Evolutionary conservation across 2,113 vertebrate species (phyloP), one percentile per base, ranked within the genome.

Genomic region (Phylloscopus trochilus): DNA sequence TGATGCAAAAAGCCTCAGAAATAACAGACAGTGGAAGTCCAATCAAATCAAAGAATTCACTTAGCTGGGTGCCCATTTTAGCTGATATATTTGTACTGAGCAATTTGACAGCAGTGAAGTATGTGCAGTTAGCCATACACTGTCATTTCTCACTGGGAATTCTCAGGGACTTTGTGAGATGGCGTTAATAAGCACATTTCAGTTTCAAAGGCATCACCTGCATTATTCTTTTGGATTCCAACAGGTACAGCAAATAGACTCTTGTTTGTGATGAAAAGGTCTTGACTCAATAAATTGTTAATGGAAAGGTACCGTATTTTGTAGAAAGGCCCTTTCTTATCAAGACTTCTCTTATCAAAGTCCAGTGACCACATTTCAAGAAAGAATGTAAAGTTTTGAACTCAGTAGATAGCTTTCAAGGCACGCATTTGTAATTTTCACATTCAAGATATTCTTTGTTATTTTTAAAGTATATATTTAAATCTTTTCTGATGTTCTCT

Each of bases 171-270:
- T 95, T 95, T 96, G 84, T 88, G 91, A 77, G 82, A 93, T 56
- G 63, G 58, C 39, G 27, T 95, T 97, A 95, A 96, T 96, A 93
- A 97, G 91, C 69, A 94, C 85, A 93, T 93, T 96, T 96, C 93
- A 95, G 70, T 96, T 96, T 97, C 77, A 81, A 87, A 91, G 53
- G 31, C 85, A 95, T 97, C 87, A 87, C 53, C 31, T 74, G 39
- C 52, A 92, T 64, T 95, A 95, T 88, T 94, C 78, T 79, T 97
- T 92, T 2, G n/a, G 53, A 94, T 95, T 97, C 88, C 73, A 93
- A 92, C 81, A 92, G 69, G 74, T 80, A 86, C 22, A 79, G 89
- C 43, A 96, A 95, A 96, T 81, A 95, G 84, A 95, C 58, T 79
- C 80, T 96, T 96, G 33, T 89, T 92, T 94, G 79, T 90, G 63